Base-by-base conservation (phyloP, 2,113 vertebrate species). In the Patagioenas fasciata region DNA sequence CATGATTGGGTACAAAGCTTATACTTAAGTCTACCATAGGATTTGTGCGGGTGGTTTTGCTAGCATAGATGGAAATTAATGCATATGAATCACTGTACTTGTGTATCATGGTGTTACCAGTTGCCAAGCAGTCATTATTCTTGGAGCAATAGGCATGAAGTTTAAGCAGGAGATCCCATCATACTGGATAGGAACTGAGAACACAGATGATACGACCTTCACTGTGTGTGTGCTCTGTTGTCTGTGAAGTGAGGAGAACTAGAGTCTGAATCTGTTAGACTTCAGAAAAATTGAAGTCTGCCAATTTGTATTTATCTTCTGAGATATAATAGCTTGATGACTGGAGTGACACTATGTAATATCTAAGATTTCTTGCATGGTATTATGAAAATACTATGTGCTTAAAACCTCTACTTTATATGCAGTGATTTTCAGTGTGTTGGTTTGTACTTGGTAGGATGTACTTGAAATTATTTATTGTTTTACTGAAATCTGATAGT, bases 201-300 rank as follows among this genome's bases (percentile, higher is more conserved):
- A 89, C 29, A 36, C n/a, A 58, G 50, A 15, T 1, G 8, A 7
- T 38, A 15, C 2, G 13, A 67, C n/a, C 61, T 56, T 64, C 6
- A 2, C 11, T n/a, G 15, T 51, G 23, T 70, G 56, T 34, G 3
- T 62, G 13, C 21, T 66, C 36, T 34, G 13, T 58, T 16, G 4
- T 25, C 71, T 56, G 38, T 66, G 75, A 51, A 57, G 65, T 74
- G 32, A 38, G 47, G 47, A 62, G 28, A 66, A 9, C 9, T 78
- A 3, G 19, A 58, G 32, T 70, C n/a, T 4, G 21, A 42, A 42
- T 42, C 13, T 62, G 0, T 3, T 92, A 11, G 1, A 0, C 44
- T 73, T 38, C 1, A 64, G 26, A 34, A 89, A 44, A 85, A 40
- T 9, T 14, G 32, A 71, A 86, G 29, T 5, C n/a, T 74, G 38